Evolutionary conservation across 2,797 vertebrate species (phyloP), one percentile per base, ranked within the genome.

Genomic region (Xiphorhynchus erythropygius): DNA sequence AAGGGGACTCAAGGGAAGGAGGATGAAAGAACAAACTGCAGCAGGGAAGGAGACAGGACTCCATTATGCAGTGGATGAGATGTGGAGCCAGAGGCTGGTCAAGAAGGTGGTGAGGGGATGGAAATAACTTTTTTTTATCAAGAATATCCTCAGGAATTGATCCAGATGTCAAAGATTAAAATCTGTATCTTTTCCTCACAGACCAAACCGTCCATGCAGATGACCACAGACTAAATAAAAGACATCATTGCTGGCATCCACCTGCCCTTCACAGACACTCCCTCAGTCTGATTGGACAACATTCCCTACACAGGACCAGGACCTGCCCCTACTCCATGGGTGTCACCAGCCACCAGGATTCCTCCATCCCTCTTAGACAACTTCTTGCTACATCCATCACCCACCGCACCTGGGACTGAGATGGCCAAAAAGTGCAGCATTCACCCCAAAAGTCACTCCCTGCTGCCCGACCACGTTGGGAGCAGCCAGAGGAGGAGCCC

Each of bases 401-500:
- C 65, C 53, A 1, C 2, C 13, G n/a, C 3, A 46, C 37, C 41
- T 13, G 27, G 49, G 37, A 46, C 13, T 2, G 0, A 60, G 19
- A 52, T 0, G 7, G 42, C 39, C 19, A 7, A 11, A 2, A 74
- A 37, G 42, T 3, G 57, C 76, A 35, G 46, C 76, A n/a, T 84
- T 41, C 13, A 28, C 76, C 94, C 76, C 7, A 55, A 88, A 90
- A 83, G 79, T 88, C 95, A 55, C 19, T 75, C 46, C n/a, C 63
- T 14, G 74, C 78, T 42, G 55, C 78, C 87, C 15, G 0, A 33
- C 56, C 88, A 13, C 70, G 39, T 22, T 18, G 76, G 76, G 46
- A 94, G 85, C 94, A 65, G 78, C 15, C 94, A 93, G 85, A 93
- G 95, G 95, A 97, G 91, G 95, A 95, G 94, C 75, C 87, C 82